phyloP scores from a whole-genome alignment of 2,797 vertebrate species.

The Ceyx erithaca region DNA sequence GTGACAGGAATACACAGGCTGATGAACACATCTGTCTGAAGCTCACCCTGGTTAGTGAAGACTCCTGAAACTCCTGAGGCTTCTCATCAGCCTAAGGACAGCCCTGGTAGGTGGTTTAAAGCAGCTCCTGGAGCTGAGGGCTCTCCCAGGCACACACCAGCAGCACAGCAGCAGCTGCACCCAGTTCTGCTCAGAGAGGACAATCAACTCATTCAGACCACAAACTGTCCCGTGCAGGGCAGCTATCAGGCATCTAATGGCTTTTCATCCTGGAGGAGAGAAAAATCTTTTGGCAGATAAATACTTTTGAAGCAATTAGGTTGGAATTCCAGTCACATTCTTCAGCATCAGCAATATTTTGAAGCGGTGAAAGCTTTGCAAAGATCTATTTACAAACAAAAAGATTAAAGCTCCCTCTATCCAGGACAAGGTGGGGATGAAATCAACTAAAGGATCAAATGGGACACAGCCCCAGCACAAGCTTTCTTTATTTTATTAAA shows the following conservation, averaged over 20 bases:
- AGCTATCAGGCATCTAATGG: neutral
- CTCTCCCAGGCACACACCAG: neutral
- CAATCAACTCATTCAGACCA: slow-evolving; percentile 5
- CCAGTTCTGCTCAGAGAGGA: neutral
- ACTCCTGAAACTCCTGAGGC: neutral
- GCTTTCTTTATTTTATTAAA: neutral
- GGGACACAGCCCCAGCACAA: neutral
- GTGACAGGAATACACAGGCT: fast-evolving
- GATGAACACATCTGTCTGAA: neutral
- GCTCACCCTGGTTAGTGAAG: neutral
- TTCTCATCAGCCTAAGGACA: neutral
- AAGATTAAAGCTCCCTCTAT: neutral
- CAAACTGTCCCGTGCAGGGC: neutral
- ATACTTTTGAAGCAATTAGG: neutral
- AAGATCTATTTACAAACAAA: slow-evolving; percentile 29
- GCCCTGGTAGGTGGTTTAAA: neutral
- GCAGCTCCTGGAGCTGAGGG: neutral
- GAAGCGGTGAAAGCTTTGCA: slow-evolving; percentile 6
- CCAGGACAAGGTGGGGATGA: neutral
- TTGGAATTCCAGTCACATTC: slow-evolving; percentile 28
- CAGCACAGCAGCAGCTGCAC: too few relatives aligned
- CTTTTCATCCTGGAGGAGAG: neutral
- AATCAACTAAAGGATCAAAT: neutral
- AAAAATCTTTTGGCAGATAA: neutral
- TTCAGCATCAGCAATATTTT: neutral